These are phyloP conservation scores for Phyllotis vaccarum DNA, from an alignment of 2,797 vertebrate species.

Conservation along the genomic window DNA sequence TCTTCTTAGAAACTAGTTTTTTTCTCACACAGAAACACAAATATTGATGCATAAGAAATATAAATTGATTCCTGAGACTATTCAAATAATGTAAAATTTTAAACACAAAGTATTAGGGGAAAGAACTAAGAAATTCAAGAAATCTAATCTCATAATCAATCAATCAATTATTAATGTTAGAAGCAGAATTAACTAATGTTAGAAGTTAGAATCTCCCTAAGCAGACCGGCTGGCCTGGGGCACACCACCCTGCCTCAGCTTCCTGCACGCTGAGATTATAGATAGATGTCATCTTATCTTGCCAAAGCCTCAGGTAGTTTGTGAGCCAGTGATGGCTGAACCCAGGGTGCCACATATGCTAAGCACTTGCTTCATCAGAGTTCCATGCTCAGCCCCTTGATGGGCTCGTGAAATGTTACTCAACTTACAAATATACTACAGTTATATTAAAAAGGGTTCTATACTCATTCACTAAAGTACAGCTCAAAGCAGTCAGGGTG, in stretches of 20 bases:
- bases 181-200: neutral
- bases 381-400: neutral
- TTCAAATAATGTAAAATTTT: neutral
- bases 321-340: neutral
- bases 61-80: slow-evolving; percentile 19
- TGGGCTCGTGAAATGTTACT: slow-evolving; percentile 11
- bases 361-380: neutral
- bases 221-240: neutral
- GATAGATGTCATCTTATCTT: neutral
- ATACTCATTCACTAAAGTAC: neutral
- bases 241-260: neutral
- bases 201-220: neutral
- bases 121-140: neutral
- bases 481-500: slow-evolving; percentile 25
- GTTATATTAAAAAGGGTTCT: neutral
- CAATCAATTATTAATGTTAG: no score
- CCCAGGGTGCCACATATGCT: neutral
- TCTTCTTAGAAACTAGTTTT: slow-evolving; percentile 36
- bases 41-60: slow-evolving; percentile 12
- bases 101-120: neutral
- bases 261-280: neutral
- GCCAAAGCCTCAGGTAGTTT: no score
- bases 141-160: neutral
- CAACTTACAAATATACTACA: neutral
- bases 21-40: slow-evolving; percentile 6